Evolutionary conservation across 2,797 vertebrate genomes (phyloP), one percentile per base, ranked within the genome.

Genomic region (Sebastes vulpes): DNA sequence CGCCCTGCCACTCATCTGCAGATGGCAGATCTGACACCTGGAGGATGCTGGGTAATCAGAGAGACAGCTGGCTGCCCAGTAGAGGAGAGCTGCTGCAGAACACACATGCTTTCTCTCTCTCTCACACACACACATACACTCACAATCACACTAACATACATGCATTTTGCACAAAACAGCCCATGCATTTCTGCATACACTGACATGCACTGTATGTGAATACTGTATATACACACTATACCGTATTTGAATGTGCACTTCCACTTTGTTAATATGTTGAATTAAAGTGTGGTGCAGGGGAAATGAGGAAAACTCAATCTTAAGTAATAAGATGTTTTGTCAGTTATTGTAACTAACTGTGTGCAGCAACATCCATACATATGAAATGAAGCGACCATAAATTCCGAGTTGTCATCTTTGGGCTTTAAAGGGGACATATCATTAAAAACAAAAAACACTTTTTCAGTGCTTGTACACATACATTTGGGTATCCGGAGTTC

Each of bases 11-110:
- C 88, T 92, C 86, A 77, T 91, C 88, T 91, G 91, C 91, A 91
- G 90, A 92, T 91, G 91, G 87, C 87, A 84, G 83, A 70, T 84
- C 89, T 71, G 81, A 90, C 90, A 92, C 93, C 87, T 91, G 90
- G 92, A 89, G 89, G 84, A 91, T 74, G 78, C 86, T 86, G 85
- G 89, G 89, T 93, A 92, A 92, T 94, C 90, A 87, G 80, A 63
- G 80, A 77, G 85, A 92, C 86, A 91, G 88, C 90, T 91, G 91
- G 85, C 85, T 73, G 85, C 75, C 76, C 82, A 63, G 75, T 29
- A 21, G 64, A 79, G 59, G 57, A 83, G 70, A 64, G 58, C n/a
- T 38, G 50, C 46, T 2, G 18, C 59, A 31, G 68, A 72, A 67
- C 31, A 4, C 65, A 42, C 64, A 28, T 9, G 25, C 75, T 35